These are phyloP conservation scores for Typhlomys cinereus DNA, from an alignment of 2,113 vertebrate species.

Conservation along the genomic window DNA sequence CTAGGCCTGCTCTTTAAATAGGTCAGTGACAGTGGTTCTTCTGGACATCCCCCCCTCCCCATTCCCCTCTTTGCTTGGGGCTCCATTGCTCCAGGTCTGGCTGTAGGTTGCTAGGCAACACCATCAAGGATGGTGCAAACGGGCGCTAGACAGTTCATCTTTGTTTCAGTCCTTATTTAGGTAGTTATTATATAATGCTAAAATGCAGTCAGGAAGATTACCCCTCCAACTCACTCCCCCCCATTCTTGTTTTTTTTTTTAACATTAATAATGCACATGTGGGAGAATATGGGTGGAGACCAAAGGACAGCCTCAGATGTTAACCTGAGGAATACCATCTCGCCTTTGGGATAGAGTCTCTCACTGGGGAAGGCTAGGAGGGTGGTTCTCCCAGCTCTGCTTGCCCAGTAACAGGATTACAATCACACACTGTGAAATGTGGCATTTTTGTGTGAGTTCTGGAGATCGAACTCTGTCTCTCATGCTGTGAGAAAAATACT, in stretches of 20 bases:
- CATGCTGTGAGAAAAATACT: neutral
- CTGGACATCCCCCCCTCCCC: neutral
- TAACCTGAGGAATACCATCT: neutral
- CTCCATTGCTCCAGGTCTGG: slow-evolving; percentile 55
- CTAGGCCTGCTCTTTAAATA: neutral
- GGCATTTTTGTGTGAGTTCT: neutral
- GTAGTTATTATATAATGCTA: slow-evolving; percentile 40
- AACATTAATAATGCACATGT: neutral
- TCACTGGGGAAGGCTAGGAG: too few species aligned
- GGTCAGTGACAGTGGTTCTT: neutral
- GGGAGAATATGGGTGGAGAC: neutral
- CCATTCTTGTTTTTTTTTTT: too few species aligned
- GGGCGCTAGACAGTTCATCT: slow-evolving; percentile 58
- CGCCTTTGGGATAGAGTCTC: neutral
- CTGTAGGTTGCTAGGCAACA: slow-evolving; percentile 77
- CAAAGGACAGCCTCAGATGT: neutral
- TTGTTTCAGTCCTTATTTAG: slow-evolving; percentile 60
- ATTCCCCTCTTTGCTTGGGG: neutral
- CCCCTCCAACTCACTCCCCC: too few species aligned
- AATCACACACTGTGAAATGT: neutral
- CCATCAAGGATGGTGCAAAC: slow-evolving; percentile 60
- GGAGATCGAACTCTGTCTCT: neutral
- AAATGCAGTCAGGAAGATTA: neutral
- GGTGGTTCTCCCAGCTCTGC: neutral
- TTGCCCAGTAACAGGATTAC: neutral